phyloP scores from a whole-genome alignment of 2,113 vertebrate genomes.

The Myotis yumanensis region DNA sequence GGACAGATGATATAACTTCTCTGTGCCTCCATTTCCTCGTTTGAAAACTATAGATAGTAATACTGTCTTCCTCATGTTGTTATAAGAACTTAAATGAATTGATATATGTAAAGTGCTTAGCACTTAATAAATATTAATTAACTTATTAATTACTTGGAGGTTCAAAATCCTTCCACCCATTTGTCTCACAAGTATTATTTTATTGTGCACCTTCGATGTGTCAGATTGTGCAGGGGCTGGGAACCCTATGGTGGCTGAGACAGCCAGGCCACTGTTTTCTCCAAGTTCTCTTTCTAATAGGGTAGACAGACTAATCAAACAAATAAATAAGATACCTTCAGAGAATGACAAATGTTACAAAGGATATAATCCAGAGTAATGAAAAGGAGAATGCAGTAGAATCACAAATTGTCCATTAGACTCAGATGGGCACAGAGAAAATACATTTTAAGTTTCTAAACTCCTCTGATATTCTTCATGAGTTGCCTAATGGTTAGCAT shows the following conservation, averaged over 20 bases:
- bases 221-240: background rate
- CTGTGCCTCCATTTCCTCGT: background rate
- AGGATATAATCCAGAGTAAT: background rate
- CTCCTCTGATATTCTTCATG: background rate
- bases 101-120: background rate
- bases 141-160: background rate
- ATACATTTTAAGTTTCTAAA: conserved; percentile 18
- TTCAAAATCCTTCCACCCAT: background rate
- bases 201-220: background rate
- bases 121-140: background rate
- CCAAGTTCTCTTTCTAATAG: background rate
- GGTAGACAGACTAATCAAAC: background rate
- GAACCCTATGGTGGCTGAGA: background rate
- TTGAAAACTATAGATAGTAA: conserved; percentile 11
- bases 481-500: background rate
- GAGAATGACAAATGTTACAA: background rate
- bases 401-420: background rate
- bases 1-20: background rate
- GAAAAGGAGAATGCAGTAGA: background rate
- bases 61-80: background rate
- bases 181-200: background rate
- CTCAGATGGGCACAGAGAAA: background rate
- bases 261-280: background rate
- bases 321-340: background rate
- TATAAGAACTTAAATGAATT: background rate